phyloP scores from a whole-genome alignment of 1,140 invertebrate genomes.

The Elymnias hypermnestra region DNA sequence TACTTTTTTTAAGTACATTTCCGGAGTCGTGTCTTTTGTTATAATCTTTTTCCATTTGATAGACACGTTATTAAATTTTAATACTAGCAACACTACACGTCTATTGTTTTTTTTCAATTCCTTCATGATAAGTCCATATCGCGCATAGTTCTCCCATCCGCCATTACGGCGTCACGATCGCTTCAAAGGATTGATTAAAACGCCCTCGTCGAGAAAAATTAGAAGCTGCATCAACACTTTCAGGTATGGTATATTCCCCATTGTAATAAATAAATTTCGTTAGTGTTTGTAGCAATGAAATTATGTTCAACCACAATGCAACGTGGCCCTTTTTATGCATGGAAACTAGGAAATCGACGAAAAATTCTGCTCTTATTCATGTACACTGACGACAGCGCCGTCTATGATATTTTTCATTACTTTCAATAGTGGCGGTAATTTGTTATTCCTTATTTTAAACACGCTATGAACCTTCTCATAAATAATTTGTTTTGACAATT shows the following conservation, averaged over 20 bases:
- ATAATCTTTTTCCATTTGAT: too few species aligned
- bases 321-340: conserved; percentile 5
- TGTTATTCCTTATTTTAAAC: too few species aligned
- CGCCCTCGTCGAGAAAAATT: conserved; percentile 64
- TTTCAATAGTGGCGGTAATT: conserved; percentile 48
- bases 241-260: conserved; percentile 31
- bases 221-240: conserved; percentile 35
- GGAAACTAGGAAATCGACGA: conserved; percentile 2
- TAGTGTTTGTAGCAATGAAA: not conserved
- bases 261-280: not conserved
- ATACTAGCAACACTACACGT: too few species aligned
- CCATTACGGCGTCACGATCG: conserved; percentile 65
- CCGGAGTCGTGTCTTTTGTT: too few species aligned
- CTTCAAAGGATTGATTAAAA: conserved; percentile 55
- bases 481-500: too few species aligned
- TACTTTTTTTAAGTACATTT: too few species aligned
- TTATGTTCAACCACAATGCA: not conserved
- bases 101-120: too few species aligned
- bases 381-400: conserved; percentile 56
- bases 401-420: conserved; percentile 44
- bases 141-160: conserved; percentile 26
- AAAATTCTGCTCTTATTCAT: conserved; percentile 5
- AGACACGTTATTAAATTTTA: too few species aligned
- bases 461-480: too few species aligned
- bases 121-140: too few species aligned